These are phyloP conservation scores for Isurus oxyrinchus DNA, from an alignment of 2,113 vertebrate genomes.

Conservation along the genomic window DNA sequence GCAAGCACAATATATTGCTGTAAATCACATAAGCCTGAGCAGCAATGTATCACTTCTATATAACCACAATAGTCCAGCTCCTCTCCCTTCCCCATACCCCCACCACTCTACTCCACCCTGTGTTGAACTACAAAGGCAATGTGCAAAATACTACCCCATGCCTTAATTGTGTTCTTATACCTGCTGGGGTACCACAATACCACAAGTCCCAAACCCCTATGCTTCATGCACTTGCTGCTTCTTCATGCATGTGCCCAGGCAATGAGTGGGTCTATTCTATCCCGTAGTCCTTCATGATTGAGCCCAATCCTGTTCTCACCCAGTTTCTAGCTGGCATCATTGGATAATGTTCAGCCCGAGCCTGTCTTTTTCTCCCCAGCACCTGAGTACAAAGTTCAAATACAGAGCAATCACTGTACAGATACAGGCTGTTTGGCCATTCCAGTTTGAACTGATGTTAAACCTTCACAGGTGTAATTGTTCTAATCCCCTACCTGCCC, in stretches of 20 bases:
- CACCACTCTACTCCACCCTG: background rate
- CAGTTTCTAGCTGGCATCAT: too few relatives aligned
- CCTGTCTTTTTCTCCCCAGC: too few relatives aligned
- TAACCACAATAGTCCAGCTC: background rate
- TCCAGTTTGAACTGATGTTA: too few relatives aligned
- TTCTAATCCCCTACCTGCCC: too few relatives aligned
- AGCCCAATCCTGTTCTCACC: background rate
- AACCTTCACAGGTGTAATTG: too few relatives aligned
- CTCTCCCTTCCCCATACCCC: background rate
- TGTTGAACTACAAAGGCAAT: background rate
- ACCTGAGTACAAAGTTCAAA: too few relatives aligned
- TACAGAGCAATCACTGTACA: too few relatives aligned
- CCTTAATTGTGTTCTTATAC: background rate
- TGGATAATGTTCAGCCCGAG: too few relatives aligned
- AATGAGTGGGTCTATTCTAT: background rate
- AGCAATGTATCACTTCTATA: background rate
- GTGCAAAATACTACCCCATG: background rate
- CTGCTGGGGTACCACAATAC: background rate
- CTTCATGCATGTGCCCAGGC: background rate
- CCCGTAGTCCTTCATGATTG: background rate
- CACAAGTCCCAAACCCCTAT: background rate
- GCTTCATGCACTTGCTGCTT: background rate
- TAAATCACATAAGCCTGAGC: background rate
- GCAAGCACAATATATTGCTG: slow-evolving; percentile 7
- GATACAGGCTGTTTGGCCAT: too few relatives aligned